These are phyloP conservation scores for Crotalus horridus DNA, from an alignment of 2,113 vertebrate genomes.

Conservation along the genomic window DNA sequence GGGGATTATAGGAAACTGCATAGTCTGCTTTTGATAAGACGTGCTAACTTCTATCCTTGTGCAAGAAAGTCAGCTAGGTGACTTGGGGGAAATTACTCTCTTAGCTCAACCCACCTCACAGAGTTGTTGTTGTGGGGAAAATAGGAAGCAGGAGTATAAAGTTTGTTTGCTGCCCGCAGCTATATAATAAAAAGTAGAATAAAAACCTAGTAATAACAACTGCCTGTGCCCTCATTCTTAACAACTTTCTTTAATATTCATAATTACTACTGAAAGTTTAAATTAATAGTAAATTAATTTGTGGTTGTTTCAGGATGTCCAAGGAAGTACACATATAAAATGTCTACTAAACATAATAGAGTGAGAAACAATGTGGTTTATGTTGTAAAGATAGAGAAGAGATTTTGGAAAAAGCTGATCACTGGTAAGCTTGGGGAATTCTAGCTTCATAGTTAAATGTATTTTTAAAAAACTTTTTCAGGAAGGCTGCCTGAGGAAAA, in stretches of 20 bases:
- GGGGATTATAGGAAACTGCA: neutral
- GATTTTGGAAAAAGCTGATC: neutral
- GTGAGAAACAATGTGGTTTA: neutral
- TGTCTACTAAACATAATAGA: neutral
- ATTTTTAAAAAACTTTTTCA: neutral
- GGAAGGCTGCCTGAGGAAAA: neutral
- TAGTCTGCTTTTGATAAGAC: neutral
- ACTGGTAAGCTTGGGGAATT: neutral
- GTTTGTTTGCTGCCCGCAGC: neutral
- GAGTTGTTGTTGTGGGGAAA: neutral
- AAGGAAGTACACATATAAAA: neutral
- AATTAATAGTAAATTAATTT: neutral
- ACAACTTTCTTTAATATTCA: neutral
- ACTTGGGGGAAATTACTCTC: neutral
- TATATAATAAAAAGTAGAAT: neutral
- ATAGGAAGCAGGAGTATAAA: neutral
- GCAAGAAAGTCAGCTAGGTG: neutral
- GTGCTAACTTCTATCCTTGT: neutral
- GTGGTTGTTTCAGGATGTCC: neutral
- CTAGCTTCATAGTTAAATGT: neutral
- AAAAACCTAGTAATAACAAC: neutral
- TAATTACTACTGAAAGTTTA: neutral
- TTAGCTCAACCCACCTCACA: neutral
- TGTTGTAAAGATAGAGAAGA: neutral
- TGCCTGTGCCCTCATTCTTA: neutral